These are phyloP conservation scores for Percopsis transmontana DNA, from an alignment of 2,113 vertebrate species.

Conservation along the genomic window DNA sequence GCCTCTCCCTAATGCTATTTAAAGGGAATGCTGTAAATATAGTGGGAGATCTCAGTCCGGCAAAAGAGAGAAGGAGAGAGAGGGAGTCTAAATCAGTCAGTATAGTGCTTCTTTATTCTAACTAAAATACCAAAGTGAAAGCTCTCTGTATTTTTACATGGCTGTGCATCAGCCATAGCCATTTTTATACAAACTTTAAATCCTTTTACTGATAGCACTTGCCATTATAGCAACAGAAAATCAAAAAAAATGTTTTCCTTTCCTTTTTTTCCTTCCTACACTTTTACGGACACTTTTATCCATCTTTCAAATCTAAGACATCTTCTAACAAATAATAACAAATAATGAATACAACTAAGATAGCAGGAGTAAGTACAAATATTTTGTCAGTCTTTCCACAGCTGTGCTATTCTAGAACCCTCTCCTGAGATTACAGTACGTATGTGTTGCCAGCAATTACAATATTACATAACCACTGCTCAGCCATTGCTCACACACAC, in stretches of 20 bases:
- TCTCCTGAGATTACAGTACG: constrained; percentile 39
- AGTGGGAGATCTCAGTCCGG: constrained; percentile 18
- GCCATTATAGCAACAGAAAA: too few species aligned
- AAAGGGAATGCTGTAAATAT: constrained; percentile 67
- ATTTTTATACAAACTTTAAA: too few species aligned
- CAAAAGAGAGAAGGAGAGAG: constrained; percentile 26
- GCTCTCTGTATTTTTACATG: too few species aligned
- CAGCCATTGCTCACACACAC: background rate
- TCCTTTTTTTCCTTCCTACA: too few species aligned
- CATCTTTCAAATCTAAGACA: too few species aligned
- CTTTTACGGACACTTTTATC: background rate
- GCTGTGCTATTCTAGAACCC: constrained; percentile 49
- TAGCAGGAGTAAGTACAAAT: constrained; percentile 6
- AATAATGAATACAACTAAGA: too few species aligned
- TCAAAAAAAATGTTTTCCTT: too few species aligned
- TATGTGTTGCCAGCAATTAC: constrained; percentile 40
- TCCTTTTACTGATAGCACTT: too few species aligned
- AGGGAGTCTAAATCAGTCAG: background rate
- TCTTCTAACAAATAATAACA: too few species aligned
- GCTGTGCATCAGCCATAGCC: too few species aligned
- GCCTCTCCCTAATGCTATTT: constrained; percentile 61
- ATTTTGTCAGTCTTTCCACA: constrained; percentile 30
- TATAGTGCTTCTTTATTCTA: background rate
- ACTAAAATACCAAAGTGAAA: background rate
- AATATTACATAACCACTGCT: constrained; percentile 60